These are phyloP conservation scores for Trigoniulus corallinus DNA, from an alignment of 1,140 invertebrate species.

Conservation along the genomic window DNA sequence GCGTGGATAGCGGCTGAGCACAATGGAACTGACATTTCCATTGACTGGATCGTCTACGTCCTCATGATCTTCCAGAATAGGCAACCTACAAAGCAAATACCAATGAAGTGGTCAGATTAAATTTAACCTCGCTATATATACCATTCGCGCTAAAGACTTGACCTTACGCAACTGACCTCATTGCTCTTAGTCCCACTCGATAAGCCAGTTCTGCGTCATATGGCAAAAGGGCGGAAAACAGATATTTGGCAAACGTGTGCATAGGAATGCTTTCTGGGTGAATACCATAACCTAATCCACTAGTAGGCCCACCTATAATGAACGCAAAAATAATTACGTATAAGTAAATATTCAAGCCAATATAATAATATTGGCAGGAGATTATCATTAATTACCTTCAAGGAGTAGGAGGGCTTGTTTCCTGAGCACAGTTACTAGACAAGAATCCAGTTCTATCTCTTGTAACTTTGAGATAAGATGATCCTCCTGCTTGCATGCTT, in stretches of 20 bases:
- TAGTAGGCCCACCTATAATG: conserved; percentile 47
- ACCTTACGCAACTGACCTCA: conserved; percentile 31
- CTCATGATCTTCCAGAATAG: conserved; percentile 58
- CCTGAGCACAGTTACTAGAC: conserved; percentile 35
- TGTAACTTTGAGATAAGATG: conserved; percentile 52
- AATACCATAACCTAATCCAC: conserved; percentile 52
- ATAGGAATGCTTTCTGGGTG: conserved; percentile 59
- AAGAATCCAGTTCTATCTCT: conserved; percentile 54
- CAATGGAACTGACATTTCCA: conserved; percentile 27
- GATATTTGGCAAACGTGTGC: conserved; percentile 62
- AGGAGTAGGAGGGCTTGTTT: conserved; percentile 23
- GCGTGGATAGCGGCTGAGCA: conserved; percentile 39
- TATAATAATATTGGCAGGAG: no score
- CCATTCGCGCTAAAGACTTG: neutral
- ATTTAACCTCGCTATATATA: no score
- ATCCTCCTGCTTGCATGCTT: conserved; percentile 56
- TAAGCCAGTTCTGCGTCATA: conserved; percentile 60
- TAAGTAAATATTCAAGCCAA: no score
- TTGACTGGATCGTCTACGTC: conserved; percentile 33
- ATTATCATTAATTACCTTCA: conserved; percentile 19
- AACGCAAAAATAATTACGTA: no score
- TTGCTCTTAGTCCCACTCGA: conserved; percentile 37
- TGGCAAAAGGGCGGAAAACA: conserved; percentile 51
- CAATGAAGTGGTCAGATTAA: neutral
- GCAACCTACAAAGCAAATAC: conserved; percentile 34